Evolutionary conservation across 2,113 vertebrate genomes (phyloP), one percentile per base, ranked within the genome.

Genomic region (mouse (Mus musculus)): DNA sequence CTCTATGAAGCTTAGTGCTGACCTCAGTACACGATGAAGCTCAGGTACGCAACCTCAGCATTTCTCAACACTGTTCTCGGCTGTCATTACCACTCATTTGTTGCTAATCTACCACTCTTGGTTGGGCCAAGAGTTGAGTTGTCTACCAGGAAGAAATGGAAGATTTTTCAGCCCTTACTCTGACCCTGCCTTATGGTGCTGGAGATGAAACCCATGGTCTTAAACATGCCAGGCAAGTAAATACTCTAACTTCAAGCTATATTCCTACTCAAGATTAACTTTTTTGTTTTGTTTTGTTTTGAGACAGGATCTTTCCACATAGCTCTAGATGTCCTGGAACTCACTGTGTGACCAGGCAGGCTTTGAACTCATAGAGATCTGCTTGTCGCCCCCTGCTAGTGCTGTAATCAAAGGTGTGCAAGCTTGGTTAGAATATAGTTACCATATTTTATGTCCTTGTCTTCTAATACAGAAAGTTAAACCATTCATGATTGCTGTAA

Each of bases 401-500:
- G 33, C 17, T 72, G 69, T 36, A 36, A n/a, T 72, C 69, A 72
- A 72, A 39, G 36, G 17, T 39, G 71, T 19, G 9, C 2, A 54
- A 54, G 77, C 30, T 30, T 19, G 17, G 42, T 63, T 5, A 93
- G 54, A 54, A 54, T 52, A 63, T 80, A 54, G 87, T 28, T 61
- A 95, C 39, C 11, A 6, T 36, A 22, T 11, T 24, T 54, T 81
- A 77, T 84, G 49, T 81, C 59, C 91, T n/a, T 91, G 67, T 89
- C 67, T 72, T 90, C 96, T 78, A 84, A 88, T 5, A 89, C 26
- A 42, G 73, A 36, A 91, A 93, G 75, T 94, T 82, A 87, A 89
- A 42, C 6, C 10, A 9, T 5, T 94, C 54, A 56, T 13, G 59
- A 54, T 91, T 93, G 82, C 0, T 84, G 67, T 88, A 77, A 42